These are phyloP conservation scores for Pyrocoelia pectoralis DNA, from an alignment of 2,888 invertebrate genomes.

Conservation along the genomic window DNA sequence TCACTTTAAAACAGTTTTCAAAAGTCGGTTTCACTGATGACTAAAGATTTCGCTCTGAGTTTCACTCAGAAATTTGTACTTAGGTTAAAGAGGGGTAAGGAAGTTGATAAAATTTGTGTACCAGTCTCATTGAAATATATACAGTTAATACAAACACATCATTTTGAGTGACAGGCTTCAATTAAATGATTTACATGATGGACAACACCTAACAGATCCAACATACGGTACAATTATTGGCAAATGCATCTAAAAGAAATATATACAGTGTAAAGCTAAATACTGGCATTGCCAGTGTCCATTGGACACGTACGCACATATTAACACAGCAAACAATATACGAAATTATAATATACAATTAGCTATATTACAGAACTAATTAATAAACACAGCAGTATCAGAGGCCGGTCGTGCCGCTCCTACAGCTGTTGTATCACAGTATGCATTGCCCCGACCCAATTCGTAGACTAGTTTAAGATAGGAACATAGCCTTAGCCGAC, in stretches of 20 bases:
- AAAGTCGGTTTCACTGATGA: conserved; percentile 17
- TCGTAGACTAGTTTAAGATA: conserved; percentile 60
- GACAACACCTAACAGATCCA: conserved; percentile 59
- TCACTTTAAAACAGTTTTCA: conserved; percentile 6
- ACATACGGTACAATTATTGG: conserved; percentile 55
- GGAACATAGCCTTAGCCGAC: conserved; percentile 60
- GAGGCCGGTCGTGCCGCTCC: conserved; percentile 55
- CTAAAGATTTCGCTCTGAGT: no score
- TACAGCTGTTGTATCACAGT: conserved; percentile 62
- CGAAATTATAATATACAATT: conserved; percentile 53
- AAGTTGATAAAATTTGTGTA: conserved; percentile 43
- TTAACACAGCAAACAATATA: conserved; percentile 56
- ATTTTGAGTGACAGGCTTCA: conserved; percentile 33
- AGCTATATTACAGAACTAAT: conserved; percentile 49
- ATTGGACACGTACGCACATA: conserved; percentile 51
- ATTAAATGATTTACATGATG: conserved; percentile 42
- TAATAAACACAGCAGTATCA: conserved; percentile 49
- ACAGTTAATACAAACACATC: conserved; percentile 32
- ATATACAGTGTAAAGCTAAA: conserved; percentile 57
- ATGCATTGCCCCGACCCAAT: conserved; percentile 61
- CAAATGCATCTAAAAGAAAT: conserved; percentile 46
- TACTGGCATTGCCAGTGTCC: conserved; percentile 58
- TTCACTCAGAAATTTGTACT: conserved; percentile 48
- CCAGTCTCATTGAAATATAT: conserved; percentile 57
- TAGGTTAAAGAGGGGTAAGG: conserved; percentile 41